phyloP scores from a whole-genome alignment of 2,888 invertebrate species.

The Lomographa bimaculata region DNA sequence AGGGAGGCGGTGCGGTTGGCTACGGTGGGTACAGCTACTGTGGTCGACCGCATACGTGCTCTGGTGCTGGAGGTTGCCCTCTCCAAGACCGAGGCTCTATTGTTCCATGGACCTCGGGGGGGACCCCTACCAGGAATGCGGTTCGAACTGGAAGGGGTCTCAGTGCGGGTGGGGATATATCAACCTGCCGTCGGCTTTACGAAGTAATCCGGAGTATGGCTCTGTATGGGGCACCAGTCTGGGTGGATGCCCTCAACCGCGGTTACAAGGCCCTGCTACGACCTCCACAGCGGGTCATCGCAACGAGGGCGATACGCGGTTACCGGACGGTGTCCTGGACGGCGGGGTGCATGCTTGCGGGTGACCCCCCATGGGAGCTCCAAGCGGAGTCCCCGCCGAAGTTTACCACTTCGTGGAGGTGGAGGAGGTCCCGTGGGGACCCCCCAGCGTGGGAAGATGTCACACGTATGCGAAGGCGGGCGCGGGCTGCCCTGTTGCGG shows the following conservation, averaged over 20 bases:
- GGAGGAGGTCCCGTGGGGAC: slow-evolving; percentile 5
- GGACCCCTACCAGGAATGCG: too few relatives aligned
- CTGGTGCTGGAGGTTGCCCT: too few relatives aligned
- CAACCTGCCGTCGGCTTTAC: too few relatives aligned
- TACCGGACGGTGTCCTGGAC: neutral
- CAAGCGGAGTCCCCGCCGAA: slow-evolving; percentile 7
- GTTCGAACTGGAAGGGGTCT: too few relatives aligned
- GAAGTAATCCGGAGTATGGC: neutral
- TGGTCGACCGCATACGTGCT: too few relatives aligned
- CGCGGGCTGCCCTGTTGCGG: slow-evolving; percentile 3
- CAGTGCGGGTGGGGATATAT: too few relatives aligned
- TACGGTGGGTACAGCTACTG: too few relatives aligned
- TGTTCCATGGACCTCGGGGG: too few relatives aligned
- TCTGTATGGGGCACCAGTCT: neutral
- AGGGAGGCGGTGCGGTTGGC: too few relatives aligned
- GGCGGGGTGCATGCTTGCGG: neutral
- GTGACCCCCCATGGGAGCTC: slow-evolving; percentile 4
- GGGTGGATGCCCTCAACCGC: neutral
- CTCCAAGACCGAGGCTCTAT: too few relatives aligned
- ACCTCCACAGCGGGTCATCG: neutral
- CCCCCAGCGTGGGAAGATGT: slow-evolving; percentile 6
- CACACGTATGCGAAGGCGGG: neutral
- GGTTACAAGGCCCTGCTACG: neutral
- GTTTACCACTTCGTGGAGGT: slow-evolving; percentile 5
- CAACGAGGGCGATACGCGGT: neutral